Base-by-base conservation (phyloP, 2,113 vertebrate genomes). In the Ondatra zibethicus region DNA sequence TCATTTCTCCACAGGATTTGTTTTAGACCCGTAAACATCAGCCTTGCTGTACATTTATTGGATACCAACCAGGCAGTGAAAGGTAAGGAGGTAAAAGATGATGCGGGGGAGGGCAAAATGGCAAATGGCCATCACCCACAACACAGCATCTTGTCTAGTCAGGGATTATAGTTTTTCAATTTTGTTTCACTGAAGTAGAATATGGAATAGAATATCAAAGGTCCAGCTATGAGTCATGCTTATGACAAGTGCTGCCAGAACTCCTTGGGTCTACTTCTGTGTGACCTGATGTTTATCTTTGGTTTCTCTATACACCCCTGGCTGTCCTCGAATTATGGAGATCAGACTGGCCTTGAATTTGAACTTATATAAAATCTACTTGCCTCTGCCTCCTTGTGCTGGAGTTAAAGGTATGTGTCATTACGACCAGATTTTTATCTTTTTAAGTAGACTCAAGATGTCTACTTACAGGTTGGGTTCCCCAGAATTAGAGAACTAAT, bases 11-110 rank as follows among this genome's bases (percentile, higher is more conserved):
- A 86, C 31, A 86, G 52, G n/a, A 84, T 75, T 77, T 92, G 58
- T 16, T 89, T 96, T 70, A 91, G 66, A 45, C 86, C 47, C 76
- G 47, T 39, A 88, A 93, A 88, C 55, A 88, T 16, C 10, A 36
- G 50, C 45, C 65, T 29, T 84, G 36, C 36, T 82, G 58, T 27
- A 73, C 8, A 27, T 42, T 90, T 52, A 47, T 50, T 72, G 65
- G 16, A 68, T 52, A 84, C 14, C 66, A 68, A 87, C 52, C 47
- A 76, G 65, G 76, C 19, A 89, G 68, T 77, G 66, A 65, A 72
- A 76, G 19, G 8, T 47, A 92, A 31, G 9, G 31, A 77, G 52
- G 33, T 23, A 17, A n/a, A 52, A 42, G 77, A 31, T 55, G n/a
- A 21, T 31, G 2, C 1, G 14, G 17, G 29, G 7, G 7, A 84